Evolutionary conservation across 1,140 invertebrate genomes (phyloP).

Genomic region (Megalonaias nervosa): DNA sequence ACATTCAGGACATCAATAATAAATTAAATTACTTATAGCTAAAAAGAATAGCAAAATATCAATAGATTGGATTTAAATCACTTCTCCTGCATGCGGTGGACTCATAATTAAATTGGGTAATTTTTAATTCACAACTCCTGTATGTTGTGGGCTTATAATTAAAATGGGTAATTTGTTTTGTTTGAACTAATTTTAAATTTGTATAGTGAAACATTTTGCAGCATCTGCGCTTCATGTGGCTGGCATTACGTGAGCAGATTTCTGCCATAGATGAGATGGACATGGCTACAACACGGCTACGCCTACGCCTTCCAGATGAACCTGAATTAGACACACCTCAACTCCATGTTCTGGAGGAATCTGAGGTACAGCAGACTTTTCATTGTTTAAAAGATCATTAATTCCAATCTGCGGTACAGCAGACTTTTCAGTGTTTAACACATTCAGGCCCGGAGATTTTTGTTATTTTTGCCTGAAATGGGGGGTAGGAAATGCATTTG

Average conservation of each 20-base stretch:
- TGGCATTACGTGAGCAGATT: conserved; percentile 75
- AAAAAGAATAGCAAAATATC: too few species aligned
- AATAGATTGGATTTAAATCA: too few species aligned
- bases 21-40: too few species aligned
- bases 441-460: too few species aligned
- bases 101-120: background rate
- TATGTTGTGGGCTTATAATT: background rate
- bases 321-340: conserved; percentile 57
- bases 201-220: conserved; percentile 36
- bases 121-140: background rate
- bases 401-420: too few species aligned
- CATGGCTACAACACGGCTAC: conserved; percentile 81
- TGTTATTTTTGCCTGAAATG: too few species aligned
- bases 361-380: conserved; percentile 68
- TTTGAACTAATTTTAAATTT: background rate
- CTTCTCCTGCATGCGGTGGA: too few species aligned
- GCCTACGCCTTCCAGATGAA: conserved; percentile 73
- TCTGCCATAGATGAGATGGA: conserved; percentile 81
- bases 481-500: too few species aligned
- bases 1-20: too few species aligned
- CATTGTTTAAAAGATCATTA: background rate
- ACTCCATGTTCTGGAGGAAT: conserved; percentile 68
- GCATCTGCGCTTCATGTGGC: conserved; percentile 76
- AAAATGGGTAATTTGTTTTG: background rate
- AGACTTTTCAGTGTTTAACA: too few species aligned